phyloP scores from a whole-genome alignment of 2,113 vertebrate genomes.

The Caranx melampygus region DNA sequence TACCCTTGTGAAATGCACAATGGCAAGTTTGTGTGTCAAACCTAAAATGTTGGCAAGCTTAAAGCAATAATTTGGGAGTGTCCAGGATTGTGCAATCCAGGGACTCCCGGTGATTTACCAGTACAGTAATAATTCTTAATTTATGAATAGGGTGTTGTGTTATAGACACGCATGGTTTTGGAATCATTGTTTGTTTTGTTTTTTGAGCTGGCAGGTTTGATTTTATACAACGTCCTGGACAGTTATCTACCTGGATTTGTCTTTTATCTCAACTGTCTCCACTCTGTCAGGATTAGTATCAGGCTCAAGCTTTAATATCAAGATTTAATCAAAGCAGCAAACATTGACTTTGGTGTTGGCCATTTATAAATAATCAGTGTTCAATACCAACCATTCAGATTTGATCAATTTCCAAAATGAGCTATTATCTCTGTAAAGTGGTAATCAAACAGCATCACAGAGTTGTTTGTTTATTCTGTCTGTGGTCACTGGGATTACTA shows the following conservation, averaged over 20 bases:
- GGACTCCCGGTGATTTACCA: background rate
- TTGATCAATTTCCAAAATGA: constrained; percentile 36
- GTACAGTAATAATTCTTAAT: accelerated
- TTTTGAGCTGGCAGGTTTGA: background rate
- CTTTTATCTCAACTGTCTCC: constrained; percentile 21
- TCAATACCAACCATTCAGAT: constrained; percentile 38
- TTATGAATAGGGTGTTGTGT: background rate
- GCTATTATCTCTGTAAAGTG: constrained; percentile 4
- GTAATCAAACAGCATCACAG: constrained; percentile 39
- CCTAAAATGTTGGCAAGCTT: no score
- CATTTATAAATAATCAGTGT: constrained; percentile 21
- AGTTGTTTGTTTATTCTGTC: constrained; percentile 34
- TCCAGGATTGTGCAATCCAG: background rate
- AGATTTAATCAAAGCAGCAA: constrained; percentile 59
- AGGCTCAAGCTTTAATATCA: constrained; percentile 1
- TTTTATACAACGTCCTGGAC: background rate
- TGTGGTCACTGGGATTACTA: constrained; percentile 6
- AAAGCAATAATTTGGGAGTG: background rate
- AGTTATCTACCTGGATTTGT: background rate
- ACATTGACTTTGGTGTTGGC: constrained; percentile 37
- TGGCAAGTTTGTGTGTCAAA: no score
- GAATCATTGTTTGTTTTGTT: no score
- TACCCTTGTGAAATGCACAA: background rate
- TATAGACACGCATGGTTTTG: background rate
- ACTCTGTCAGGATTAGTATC: constrained; percentile 11